These are phyloP conservation scores for Jordanella pulchra DNA, from an alignment of 2,797 vertebrate genomes.

Conservation along the genomic window DNA sequence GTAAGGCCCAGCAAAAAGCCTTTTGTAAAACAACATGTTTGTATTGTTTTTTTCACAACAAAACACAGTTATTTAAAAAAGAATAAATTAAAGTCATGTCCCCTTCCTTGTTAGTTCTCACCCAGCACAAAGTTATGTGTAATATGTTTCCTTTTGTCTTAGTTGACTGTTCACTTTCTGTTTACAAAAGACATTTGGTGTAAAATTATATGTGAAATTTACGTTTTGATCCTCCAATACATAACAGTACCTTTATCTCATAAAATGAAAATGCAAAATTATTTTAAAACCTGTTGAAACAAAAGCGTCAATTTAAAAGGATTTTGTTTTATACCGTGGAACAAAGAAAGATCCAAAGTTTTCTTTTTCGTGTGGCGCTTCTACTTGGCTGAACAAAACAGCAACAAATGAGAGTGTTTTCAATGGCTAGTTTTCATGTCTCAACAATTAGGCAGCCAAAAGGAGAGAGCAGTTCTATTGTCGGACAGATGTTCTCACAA, in stretches of 20 bases:
- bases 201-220: background rate
- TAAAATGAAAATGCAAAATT: background rate
- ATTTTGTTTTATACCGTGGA: no score
- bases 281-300: background rate
- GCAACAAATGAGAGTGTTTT: constrained; percentile 7
- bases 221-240: no score
- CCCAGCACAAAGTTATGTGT: background rate
- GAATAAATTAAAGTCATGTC: background rate
- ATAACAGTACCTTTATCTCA: background rate
- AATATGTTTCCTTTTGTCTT: background rate
- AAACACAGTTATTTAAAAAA: background rate
- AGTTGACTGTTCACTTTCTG: background rate
- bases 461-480: background rate
- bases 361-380: background rate
- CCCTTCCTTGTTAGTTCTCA: background rate
- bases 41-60: background rate
- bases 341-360: background rate
- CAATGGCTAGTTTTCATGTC: constrained; percentile 14
- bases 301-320: background rate
- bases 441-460: constrained; percentile 16
- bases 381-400: background rate
- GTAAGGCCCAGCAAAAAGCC: background rate
- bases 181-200: background rate
- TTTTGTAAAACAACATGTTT: background rate
- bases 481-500: constrained; percentile 15